phyloP scores from a whole-genome alignment of 2,113 vertebrate genomes.

The Numenius arquata region DNA sequence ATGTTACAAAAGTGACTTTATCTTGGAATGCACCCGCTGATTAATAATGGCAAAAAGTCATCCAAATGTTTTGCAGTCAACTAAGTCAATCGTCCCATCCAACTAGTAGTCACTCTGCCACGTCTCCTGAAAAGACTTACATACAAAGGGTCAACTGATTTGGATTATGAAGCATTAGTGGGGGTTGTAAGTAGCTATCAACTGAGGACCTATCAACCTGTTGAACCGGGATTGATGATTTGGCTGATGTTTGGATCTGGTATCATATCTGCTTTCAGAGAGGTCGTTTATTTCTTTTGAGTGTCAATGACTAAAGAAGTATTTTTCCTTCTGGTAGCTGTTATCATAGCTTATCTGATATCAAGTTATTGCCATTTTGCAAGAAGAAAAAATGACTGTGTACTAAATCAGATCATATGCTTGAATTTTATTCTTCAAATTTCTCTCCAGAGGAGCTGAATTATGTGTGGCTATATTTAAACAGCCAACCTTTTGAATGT shows the following conservation, averaged over 20 bases:
- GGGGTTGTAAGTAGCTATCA: neutral
- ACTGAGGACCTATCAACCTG: neutral
- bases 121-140: neutral
- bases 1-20: neutral
- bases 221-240: neutral
- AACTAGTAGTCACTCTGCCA: neutral
- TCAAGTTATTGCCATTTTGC: neutral
- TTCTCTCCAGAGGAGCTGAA: neutral
- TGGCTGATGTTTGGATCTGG: neutral
- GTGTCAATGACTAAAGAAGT: neutral
- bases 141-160: neutral
- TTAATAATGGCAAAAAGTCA: neutral
- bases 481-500: neutral
- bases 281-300: neutral
- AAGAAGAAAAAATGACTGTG: neutral
- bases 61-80: neutral
- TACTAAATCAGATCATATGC: neutral
- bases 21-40: neutral
- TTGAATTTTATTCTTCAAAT: neutral
- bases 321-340: neutral
- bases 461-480: neutral
- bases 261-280: neutral
- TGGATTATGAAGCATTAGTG: neutral
- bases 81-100: neutral
- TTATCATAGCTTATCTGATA: neutral